These are phyloP conservation scores for Halictus rubicundus DNA, from an alignment of 1,140 invertebrate species.

Conservation along the genomic window DNA sequence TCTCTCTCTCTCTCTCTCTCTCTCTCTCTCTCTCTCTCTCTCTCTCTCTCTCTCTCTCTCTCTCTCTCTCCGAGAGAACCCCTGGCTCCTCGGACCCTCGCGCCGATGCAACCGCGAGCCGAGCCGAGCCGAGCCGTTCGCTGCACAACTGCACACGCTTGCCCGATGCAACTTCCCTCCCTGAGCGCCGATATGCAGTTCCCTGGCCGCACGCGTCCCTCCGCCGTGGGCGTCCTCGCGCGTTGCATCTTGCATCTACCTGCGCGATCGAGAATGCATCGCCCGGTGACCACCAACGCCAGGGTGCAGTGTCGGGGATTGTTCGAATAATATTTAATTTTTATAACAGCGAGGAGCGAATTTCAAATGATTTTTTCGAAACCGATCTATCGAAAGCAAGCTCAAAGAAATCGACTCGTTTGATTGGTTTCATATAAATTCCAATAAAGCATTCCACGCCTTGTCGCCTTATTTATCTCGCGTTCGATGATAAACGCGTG, in stretches of 20 bases:
- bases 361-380: too few relatives aligned
- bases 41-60: background rate
- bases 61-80: background rate
- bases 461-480: too few relatives aligned
- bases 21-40: background rate
- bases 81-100: background rate
- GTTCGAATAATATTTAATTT: too few relatives aligned
- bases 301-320: background rate
- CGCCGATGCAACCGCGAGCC: background rate
- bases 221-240: conserved; percentile 16
- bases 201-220: conserved; percentile 8
- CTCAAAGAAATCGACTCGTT: too few relatives aligned
- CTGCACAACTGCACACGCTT: conserved; percentile 39
- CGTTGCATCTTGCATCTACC: conserved; percentile 45
- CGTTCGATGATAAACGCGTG: background rate
- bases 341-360: too few relatives aligned
- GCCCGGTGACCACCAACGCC: conserved; percentile 14
- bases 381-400: too few relatives aligned
- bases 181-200: background rate
- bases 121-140: background rate
- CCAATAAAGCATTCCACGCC: too few relatives aligned
- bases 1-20: background rate
- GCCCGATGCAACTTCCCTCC: conserved; percentile 50
- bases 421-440: too few relatives aligned
- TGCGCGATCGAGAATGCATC: conserved; percentile 40